Percentiles rank a stretch among this genome's conserved stretches.
These are phyloP conservation scores for Chymomyza caudatula DNA, from an alignment of 2,888 invertebrate genomes.

Conservation along the genomic window DNA sequence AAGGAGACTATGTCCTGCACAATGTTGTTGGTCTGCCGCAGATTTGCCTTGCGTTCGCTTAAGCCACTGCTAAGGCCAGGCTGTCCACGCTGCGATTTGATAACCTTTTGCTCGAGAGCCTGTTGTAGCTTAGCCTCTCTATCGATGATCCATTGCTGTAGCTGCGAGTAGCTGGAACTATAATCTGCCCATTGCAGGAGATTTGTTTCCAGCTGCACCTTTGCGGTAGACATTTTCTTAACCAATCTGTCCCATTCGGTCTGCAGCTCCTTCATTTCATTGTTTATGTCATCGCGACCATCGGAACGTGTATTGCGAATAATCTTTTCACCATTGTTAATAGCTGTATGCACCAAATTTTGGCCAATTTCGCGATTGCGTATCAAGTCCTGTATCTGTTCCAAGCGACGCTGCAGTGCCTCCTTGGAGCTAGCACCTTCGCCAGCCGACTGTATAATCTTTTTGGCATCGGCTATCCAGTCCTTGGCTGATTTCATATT, in stretches of 20 bases:
- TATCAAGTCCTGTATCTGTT: constrained; percentile 88
- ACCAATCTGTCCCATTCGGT: constrained; percentile 94
- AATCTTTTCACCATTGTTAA: constrained; percentile 94
- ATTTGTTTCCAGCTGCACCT: constrained; percentile 93
- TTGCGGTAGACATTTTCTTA: constrained; percentile 93
- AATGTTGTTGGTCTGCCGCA: constrained; percentile 94
- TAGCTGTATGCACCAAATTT: constrained; percentile 89
- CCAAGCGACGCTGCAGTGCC: constrained; percentile 87
- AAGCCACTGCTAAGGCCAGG: constrained; percentile 87
- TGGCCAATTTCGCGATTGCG: constrained; percentile 92
- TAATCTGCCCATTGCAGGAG: constrained; percentile 97
- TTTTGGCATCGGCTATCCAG: constrained; percentile 93
- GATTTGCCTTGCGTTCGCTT: constrained; percentile 91
- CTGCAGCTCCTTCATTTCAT: constrained; percentile 92
- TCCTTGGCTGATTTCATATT: constrained; percentile 87
- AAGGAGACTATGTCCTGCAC: constrained; percentile 98
- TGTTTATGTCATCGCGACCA: constrained; percentile 91
- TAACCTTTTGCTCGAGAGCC: constrained; percentile 90
- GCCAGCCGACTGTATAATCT: constrained; percentile 88
- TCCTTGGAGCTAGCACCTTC: constrained; percentile 90
- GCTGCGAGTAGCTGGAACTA: constrained; percentile 93
- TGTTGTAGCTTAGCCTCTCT: constrained; percentile 94
- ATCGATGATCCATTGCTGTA: constrained; percentile 96
- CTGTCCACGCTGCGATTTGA: constrained; percentile 87
- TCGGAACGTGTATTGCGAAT: constrained; percentile 91